These are phyloP conservation scores for Danaus melanippus DNA, from an alignment of 1,140 invertebrate species.

Conservation along the genomic window DNA sequence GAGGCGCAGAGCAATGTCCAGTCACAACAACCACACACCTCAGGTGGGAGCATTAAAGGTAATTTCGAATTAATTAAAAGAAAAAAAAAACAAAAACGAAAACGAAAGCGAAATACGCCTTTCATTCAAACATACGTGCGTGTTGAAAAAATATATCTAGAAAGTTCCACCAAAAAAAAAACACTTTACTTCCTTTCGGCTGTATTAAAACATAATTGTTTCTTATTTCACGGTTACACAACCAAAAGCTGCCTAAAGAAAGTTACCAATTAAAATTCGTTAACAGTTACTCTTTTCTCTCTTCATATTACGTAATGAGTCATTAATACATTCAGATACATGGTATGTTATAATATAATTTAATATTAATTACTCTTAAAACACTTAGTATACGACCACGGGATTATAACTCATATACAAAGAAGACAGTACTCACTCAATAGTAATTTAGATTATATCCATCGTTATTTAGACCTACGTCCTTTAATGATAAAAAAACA, in stretches of 20 bases:
- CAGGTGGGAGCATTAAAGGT: slow-evolving; percentile 90
- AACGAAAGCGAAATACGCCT: slow-evolving; percentile 11
- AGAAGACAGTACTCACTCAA: too few species aligned
- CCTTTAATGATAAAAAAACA: too few species aligned
- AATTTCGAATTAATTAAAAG: slow-evolving; percentile 62
- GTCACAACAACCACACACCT: slow-evolving; percentile 81
- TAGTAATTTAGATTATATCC: too few species aligned
- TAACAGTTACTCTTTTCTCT: slow-evolving; percentile 26
- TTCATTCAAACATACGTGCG: slow-evolving; percentile 14
- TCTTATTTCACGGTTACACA: slow-evolving; percentile 55
- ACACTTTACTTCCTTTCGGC: slow-evolving; percentile 44
- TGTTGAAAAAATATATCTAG: slow-evolving; percentile 36
- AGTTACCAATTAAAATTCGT: slow-evolving; percentile 65
- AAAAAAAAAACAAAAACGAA: too few species aligned
- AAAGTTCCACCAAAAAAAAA: slow-evolving; percentile 45
- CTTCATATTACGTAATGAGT: too few species aligned
- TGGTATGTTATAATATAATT: too few species aligned
- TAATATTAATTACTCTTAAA: too few species aligned
- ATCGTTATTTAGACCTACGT: too few species aligned
- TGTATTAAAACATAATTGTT: slow-evolving; percentile 66
- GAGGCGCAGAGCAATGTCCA: slow-evolving; percentile 79
- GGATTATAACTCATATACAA: too few species aligned
- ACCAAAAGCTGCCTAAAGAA: slow-evolving; percentile 51
- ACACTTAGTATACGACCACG: too few species aligned
- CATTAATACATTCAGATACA: too few species aligned